Evolutionary conservation across 2,888 invertebrate species (phyloP).

Genomic region (Perizoma affinitatum): DNA sequence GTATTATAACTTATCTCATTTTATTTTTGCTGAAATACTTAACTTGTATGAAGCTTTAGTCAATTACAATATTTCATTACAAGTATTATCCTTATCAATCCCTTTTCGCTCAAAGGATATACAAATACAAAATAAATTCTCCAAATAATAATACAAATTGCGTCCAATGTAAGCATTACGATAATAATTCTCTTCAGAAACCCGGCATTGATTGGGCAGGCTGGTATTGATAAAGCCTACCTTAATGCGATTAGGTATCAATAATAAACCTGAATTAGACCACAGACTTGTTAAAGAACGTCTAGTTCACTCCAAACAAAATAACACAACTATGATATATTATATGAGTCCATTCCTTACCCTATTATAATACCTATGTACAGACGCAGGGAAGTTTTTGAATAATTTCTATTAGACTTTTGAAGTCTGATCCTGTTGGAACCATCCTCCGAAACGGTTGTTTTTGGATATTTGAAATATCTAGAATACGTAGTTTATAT

Average conservation of each 20-base stretch:
- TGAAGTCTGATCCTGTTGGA: too few relatives aligned
- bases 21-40: too few relatives aligned
- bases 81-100: conserved; percentile 39
- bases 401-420: too few relatives aligned
- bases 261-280: conserved; percentile 24
- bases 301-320: neutral
- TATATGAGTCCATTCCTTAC: too few relatives aligned
- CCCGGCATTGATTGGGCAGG: conserved; percentile 21
- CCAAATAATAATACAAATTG: conserved; percentile 17
- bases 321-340: too few relatives aligned
- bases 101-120: neutral
- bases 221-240: conserved; percentile 20
- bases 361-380: too few relatives aligned
- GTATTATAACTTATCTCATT: too few relatives aligned
- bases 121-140: neutral
- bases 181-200: conserved; percentile 32
- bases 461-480: too few relatives aligned
- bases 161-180: conserved; percentile 14
- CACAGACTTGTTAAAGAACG: conserved; percentile 3
- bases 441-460: too few relatives aligned
- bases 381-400: too few relatives aligned
- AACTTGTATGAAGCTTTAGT: too few relatives aligned
- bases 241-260: conserved; percentile 35
- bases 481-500: too few relatives aligned
- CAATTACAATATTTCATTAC: conserved; percentile 29